Evolutionary conservation across 2,113 vertebrate genomes (phyloP).

Genomic region (Lepisosteus osseus): DNA sequence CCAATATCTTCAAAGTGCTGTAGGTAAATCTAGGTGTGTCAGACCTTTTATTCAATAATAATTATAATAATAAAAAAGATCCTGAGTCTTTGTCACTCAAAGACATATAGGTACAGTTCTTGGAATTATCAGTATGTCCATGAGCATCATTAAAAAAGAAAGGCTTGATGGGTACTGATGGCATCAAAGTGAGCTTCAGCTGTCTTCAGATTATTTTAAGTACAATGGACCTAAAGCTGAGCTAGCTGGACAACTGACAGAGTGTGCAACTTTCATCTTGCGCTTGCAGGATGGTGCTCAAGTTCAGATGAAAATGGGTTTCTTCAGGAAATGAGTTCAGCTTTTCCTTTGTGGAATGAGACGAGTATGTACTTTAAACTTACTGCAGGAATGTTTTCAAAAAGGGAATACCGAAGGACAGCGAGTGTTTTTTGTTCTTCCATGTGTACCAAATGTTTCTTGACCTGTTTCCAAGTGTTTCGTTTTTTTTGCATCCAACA

Average conservation of each 20-base stretch:
- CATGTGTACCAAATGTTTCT: constrained; percentile 43
- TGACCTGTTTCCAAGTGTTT: constrained; percentile 39
- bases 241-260: neutral
- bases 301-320: constrained; percentile 17
- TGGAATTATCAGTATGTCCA: neutral
- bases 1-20: constrained; percentile 68
- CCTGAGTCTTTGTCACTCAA: constrained; percentile 46
- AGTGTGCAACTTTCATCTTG: neutral
- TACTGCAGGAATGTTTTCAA: constrained; percentile 16
- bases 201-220: neutral
- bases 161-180: constrained; percentile 1
- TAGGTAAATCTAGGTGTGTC: constrained; percentile 60
- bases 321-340: constrained; percentile 12
- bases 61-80: constrained; percentile 39
- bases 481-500: constrained; percentile 35
- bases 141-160: neutral
- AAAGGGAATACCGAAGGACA: constrained; percentile 29
- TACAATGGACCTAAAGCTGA: neutral
- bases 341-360: neutral
- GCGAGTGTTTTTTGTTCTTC: constrained; percentile 16
- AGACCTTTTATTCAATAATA: constrained; percentile 31
- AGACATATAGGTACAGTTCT: constrained; percentile 15
- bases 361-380: constrained; percentile 20
- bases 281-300: neutral
- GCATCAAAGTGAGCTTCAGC: neutral